phyloP scores from a whole-genome alignment of 2,888 invertebrate species.

The Scelioninae gen. 1 region DNA sequence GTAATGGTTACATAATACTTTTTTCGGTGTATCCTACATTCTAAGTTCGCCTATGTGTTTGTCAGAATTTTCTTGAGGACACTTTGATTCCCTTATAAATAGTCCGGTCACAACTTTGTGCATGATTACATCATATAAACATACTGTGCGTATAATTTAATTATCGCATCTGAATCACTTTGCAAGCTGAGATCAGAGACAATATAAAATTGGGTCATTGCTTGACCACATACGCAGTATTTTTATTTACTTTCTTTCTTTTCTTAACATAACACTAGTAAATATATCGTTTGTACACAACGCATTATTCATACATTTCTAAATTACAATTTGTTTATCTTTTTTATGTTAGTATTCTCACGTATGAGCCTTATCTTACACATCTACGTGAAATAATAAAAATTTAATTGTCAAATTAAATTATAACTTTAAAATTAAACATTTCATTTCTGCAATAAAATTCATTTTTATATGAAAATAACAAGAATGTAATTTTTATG shows the following conservation, averaged over 20 bases:
- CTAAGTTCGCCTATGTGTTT: not conserved
- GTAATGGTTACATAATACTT: too few relatives aligned
- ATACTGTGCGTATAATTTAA: constrained; percentile 59
- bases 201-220: constrained; percentile 58
- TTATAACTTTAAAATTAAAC: too few relatives aligned
- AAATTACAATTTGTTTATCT: constrained; percentile 20
- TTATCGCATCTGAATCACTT: constrained; percentile 64
- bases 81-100: constrained; percentile 17
- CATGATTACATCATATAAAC: constrained; percentile 58
- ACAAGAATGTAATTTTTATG: too few relatives aligned
- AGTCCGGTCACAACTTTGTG: constrained; percentile 47
- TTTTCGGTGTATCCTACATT: too few relatives aligned
- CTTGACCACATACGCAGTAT: constrained; percentile 35
- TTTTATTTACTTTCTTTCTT: constrained; percentile 40
- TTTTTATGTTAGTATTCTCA: too few relatives aligned
- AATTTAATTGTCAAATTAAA: too few relatives aligned
- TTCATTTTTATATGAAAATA: too few relatives aligned
- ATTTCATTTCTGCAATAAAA: too few relatives aligned
- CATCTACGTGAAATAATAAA: too few relatives aligned
- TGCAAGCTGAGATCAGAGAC: constrained; percentile 36
- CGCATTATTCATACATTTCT: constrained; percentile 22
- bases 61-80: constrained; percentile 18
- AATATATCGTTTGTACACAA: constrained; percentile 25
- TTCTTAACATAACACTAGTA: constrained; percentile 15
- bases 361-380: too few relatives aligned